Conservation (phyloP, 2,888 invertebrate species). For the Scaptomyza cyrtandrae region DNA sequence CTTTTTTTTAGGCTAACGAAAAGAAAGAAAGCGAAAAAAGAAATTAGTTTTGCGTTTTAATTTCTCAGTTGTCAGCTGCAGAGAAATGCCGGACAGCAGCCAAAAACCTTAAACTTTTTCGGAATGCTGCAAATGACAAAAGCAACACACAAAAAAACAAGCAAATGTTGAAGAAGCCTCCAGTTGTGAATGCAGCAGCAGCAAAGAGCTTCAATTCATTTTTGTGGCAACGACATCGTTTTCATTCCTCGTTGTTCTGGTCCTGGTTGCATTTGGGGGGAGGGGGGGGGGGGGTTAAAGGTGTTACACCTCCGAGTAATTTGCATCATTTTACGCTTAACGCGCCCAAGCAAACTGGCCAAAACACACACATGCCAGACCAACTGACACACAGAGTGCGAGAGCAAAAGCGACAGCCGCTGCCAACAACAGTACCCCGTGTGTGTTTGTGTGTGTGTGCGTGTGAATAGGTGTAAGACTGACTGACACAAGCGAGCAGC, state of each 20-base stretch:
- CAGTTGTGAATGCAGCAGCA: slow-evolving; percentile 35
- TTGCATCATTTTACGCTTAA: slow-evolving; percentile 72
- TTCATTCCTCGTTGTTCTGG: not conserved
- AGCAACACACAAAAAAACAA: slow-evolving; percentile 5
- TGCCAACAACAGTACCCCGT: slow-evolving; percentile 29
- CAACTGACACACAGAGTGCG: slow-evolving; percentile 54
- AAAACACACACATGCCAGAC: slow-evolving; percentile 36
- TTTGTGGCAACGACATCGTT: slow-evolving; percentile 27
- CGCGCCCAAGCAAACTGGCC: slow-evolving; percentile 45
- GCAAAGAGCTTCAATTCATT: slow-evolving; percentile 43
- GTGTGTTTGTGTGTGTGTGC: not conserved
- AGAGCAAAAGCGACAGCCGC: slow-evolving; percentile 40
- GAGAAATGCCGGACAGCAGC: slow-evolving; percentile 35
- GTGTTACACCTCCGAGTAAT: slow-evolving; percentile 64
- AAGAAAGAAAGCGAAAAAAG: slow-evolving; percentile 4
- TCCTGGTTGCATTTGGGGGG: not conserved
- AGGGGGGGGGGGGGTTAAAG: slow-evolving; percentile 30
- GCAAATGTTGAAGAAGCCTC: slow-evolving; percentile 35
- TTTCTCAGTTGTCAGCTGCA: slow-evolving; percentile 55
- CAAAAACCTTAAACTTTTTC: slow-evolving; percentile 47
- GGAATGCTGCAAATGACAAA: slow-evolving; percentile 49
- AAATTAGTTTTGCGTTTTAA: slow-evolving; percentile 49
- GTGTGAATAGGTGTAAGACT: slow-evolving; percentile 1
- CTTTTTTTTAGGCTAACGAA: slow-evolving; percentile 3
- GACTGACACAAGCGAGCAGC: slow-evolving; percentile 25